A percentile compares a stretch with the other conserved stretches of the same genome.
These are phyloP conservation scores for Rallus crepitans DNA, from an alignment of 2,797 vertebrate genomes.

Conservation along the genomic window DNA sequence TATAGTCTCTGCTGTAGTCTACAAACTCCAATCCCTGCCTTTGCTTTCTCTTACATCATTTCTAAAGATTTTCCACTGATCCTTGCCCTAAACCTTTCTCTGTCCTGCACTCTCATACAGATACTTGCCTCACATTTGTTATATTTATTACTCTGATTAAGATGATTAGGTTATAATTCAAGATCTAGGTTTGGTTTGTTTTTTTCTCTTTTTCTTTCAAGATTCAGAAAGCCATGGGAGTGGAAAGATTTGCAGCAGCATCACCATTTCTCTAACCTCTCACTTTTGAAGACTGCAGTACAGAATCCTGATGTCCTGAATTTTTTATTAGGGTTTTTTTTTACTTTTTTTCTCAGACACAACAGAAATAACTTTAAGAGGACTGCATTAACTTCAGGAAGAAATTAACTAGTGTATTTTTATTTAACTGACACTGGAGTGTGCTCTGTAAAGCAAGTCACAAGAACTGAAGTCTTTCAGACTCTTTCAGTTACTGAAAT, in stretches of 20 bases:
- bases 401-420: neutral
- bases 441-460: constrained; percentile 6
- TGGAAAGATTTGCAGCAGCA: constrained; percentile 22
- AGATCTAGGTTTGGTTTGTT: neutral
- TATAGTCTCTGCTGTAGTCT: constrained; percentile 89
- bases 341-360: neutral
- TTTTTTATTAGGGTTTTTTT: neutral
- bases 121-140: constrained; percentile 48
- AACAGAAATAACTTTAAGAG: neutral
- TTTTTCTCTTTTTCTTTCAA: neutral
- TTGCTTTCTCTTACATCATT: constrained; percentile 90
- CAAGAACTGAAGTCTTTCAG: constrained; percentile 9
- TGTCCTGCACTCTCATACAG: constrained; percentile 51
- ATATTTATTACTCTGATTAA: constrained; percentile 71
- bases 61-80: constrained; percentile 88
- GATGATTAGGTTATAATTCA: constrained; percentile 75
- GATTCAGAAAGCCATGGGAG: constrained; percentile 30
- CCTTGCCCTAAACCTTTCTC: constrained; percentile 77
- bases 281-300: constrained; percentile 14
- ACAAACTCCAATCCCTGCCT: constrained; percentile 87
- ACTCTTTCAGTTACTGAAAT: neutral
- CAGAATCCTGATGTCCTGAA: neutral
- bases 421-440: neutral
- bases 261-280: constrained; percentile 19
- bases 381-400: neutral